Conservation (phyloP, 2,888 invertebrate genomes). For the Diaprepes abbreviatus region DNA sequence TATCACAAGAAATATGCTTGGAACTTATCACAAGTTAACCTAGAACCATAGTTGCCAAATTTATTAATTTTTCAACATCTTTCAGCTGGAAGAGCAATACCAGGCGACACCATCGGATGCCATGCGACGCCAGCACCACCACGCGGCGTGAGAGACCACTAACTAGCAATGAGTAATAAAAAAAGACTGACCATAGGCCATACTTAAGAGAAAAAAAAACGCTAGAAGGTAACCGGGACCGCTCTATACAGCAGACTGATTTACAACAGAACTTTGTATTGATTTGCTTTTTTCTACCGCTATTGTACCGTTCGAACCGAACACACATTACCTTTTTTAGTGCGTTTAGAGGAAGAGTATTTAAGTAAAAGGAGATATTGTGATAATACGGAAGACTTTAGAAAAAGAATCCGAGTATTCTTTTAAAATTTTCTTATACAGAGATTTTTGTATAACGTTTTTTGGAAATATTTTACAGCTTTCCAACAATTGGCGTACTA, state of each 20-base stretch:
- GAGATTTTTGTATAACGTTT: no score
- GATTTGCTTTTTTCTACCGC: slow-evolving; percentile 10
- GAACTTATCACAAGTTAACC: no score
- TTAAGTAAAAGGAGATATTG: background rate
- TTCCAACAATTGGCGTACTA: no score
- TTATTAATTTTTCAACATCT: background rate
- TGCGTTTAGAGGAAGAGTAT: background rate
- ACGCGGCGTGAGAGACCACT: slow-evolving; percentile 43
- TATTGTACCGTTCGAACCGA: background rate
- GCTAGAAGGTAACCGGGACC: slow-evolving; percentile 22
- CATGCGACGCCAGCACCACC: slow-evolving; percentile 28
- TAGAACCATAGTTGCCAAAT: no score
- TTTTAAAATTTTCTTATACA: no score
- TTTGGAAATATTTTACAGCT: no score
- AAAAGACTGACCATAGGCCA: slow-evolving; percentile 45
- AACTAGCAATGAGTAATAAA: slow-evolving; percentile 55
- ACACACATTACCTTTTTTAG: slow-evolving; percentile 37
- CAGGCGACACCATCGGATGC: slow-evolving; percentile 18
- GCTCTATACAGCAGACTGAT: slow-evolving; percentile 22
- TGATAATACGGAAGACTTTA: background rate
- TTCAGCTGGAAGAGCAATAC: slow-evolving; percentile 36
- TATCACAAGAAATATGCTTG: no score
- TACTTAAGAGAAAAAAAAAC: slow-evolving; percentile 38
- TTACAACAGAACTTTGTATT: slow-evolving; percentile 29
- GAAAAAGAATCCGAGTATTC: no score